A percentile compares a stretch with the other conserved stretches of the same genome.
phyloP scores from a whole-genome alignment of 1,140 invertebrate species.

The Drosophila seguyi region DNA sequence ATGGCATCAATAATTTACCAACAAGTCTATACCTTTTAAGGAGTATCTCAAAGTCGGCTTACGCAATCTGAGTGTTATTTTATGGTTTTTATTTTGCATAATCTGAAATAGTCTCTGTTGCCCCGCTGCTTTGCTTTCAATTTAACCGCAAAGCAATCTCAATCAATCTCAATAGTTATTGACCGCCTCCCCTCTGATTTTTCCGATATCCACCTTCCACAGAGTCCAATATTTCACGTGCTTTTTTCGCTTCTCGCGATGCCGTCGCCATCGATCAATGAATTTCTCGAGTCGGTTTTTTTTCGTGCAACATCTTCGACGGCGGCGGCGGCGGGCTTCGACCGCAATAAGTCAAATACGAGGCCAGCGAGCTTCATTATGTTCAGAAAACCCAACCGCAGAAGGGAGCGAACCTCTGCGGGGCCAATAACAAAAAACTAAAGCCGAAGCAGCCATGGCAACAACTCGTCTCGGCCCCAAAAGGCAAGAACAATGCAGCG shows the following conservation, averaged over 20 bases:
- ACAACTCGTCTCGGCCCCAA: slow-evolving; percentile 38
- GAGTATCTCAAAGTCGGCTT: background rate
- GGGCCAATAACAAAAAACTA: slow-evolving; percentile 37
- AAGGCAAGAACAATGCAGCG: slow-evolving; percentile 64
- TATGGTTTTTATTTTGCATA: slow-evolving; percentile 60
- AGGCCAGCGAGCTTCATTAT: slow-evolving; percentile 82
- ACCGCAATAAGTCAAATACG: slow-evolving; percentile 81
- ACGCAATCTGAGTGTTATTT: background rate
- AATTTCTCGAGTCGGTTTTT: slow-evolving; percentile 41
- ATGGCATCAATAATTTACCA: no score
- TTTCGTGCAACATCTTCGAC: slow-evolving; percentile 36
- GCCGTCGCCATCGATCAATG: slow-evolving; percentile 65
- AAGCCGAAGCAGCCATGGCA: slow-evolving; percentile 9
- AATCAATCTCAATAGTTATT: slow-evolving; percentile 74
- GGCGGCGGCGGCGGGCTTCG: slow-evolving; percentile 40
- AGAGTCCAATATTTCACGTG: slow-evolving; percentile 76
- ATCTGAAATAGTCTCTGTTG: slow-evolving; percentile 13
- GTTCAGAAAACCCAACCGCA: slow-evolving; percentile 49
- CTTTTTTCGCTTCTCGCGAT: slow-evolving; percentile 53
- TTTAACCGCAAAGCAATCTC: slow-evolving; percentile 65
- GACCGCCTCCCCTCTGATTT: slow-evolving; percentile 32
- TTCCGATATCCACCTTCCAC: slow-evolving; percentile 24
- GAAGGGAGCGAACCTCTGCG: slow-evolving; percentile 41
- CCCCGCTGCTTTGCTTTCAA: slow-evolving; percentile 58
- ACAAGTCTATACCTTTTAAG: background rate